Evolutionary conservation across 1,140 invertebrate species (phyloP).

Genomic region (Parasteatoda tepidariorum): DNA sequence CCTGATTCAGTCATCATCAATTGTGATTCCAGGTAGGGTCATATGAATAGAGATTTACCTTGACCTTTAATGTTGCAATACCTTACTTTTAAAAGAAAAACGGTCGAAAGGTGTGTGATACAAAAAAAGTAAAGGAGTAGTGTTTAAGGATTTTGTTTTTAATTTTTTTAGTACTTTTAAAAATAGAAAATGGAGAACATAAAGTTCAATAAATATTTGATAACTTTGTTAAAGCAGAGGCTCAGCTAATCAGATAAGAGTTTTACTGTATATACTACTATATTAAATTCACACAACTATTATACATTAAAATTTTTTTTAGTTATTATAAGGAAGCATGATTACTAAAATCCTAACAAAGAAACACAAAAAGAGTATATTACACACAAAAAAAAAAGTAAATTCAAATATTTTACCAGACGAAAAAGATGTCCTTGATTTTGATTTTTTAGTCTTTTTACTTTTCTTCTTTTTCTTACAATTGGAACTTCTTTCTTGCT

Average conservation of each 20-base stretch:
- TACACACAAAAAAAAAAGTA: neutral
- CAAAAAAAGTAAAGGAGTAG: too few relatives aligned
- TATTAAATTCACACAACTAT: neutral
- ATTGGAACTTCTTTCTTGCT: slow-evolving; percentile 69
- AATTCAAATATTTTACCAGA: slow-evolving; percentile 13
- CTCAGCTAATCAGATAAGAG: neutral
- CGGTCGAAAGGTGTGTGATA: too few relatives aligned
- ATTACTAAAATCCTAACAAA: neutral
- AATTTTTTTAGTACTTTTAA: too few relatives aligned
- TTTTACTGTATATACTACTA: neutral
- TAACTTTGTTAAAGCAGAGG: neutral
- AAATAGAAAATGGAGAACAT: too few relatives aligned
- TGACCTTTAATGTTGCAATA: too few relatives aligned
- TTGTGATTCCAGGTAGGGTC: too few relatives aligned
- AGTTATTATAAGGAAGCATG: too few relatives aligned
- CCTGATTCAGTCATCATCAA: too few relatives aligned
- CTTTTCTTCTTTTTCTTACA: slow-evolving; percentile 72
- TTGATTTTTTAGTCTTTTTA: slow-evolving; percentile 65
- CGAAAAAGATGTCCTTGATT: slow-evolving; percentile 34
- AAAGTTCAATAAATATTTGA: too few relatives aligned
- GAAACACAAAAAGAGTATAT: neutral
- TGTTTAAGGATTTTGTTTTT: too few relatives aligned
- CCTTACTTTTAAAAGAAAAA: too few relatives aligned
- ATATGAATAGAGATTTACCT: too few relatives aligned
- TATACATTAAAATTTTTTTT: neutral